Evolutionary conservation across 2,113 vertebrate species (phyloP), one percentile per base, ranked within the genome.

Genomic region (Myxocyprinus asiaticus): DNA sequence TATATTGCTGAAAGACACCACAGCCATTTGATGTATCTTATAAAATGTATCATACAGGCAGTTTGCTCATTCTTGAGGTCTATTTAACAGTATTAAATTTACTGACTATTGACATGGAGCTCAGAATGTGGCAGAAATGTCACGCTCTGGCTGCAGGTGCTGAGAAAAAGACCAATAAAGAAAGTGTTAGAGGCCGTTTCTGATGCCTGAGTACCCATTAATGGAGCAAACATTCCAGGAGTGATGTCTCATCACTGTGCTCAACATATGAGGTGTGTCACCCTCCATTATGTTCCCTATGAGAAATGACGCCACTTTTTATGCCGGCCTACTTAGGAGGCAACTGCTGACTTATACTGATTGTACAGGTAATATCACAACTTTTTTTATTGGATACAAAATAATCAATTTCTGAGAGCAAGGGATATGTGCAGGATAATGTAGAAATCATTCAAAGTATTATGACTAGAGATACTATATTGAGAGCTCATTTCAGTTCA

Each of bases 121-220:
- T 15, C 45, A 48, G 14, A 61, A 69, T 62, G 67, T 69, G 53
- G 55, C 66, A 69, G 77, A 78, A 78, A 78, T 69, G 66, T 78
- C 67, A 68, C 66, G 42, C 56, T 48, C 66, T 68, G 66, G 65
- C 65, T 77, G 76, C 43, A 77, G 76, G 76, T 77, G 65, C 67
- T n/a, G 56, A 22, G 67, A 53, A 78, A 69, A 51, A 67, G 67
- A 68, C 77, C 55, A 69, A 61, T 69, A 78, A 78, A 69, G 67
- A 69, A 61, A 65, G 73, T 65, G 59, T 76, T 69, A 69, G 45
- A 69, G 67, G 44, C 56, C 17, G 12, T 59, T 78, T 69, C 66
- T 78, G 66, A 78, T 78, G 77, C 77, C 11, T 59, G 67, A 78
- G 45, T 62, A 78, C 58, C 77, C 58, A 69, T 78, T 56, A 69